Conservation (phyloP, 2,797 vertebrate species). For the Tinamus major region DNA sequence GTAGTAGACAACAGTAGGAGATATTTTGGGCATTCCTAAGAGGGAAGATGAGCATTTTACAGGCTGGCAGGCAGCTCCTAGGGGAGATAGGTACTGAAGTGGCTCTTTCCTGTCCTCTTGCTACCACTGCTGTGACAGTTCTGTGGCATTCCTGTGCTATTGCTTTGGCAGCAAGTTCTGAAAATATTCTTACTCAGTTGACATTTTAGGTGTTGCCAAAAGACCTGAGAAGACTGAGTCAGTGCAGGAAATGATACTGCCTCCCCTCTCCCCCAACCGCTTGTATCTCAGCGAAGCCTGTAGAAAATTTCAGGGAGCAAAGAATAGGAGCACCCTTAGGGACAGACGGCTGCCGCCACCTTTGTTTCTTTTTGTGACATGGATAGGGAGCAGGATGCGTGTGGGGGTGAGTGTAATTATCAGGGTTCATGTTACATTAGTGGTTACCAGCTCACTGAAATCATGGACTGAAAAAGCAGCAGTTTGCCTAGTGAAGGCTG, state of each 20-base stretch:
- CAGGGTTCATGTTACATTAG: not conserved
- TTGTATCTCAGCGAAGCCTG: not conserved
- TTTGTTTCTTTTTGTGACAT: not conserved
- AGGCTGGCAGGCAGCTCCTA: constrained; percentile 16
- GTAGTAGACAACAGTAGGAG: not conserved
- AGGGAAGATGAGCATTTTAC: not conserved
- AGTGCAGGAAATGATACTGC: not conserved
- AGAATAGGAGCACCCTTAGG: not conserved
- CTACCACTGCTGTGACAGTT: constrained; percentile 1
- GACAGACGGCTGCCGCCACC: not conserved
- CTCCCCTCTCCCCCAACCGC: not conserved
- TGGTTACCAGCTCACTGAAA: not conserved
- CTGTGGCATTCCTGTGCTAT: constrained; percentile 25
- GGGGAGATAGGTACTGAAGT: not conserved
- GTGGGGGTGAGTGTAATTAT: not conserved
- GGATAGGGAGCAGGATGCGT: not conserved
- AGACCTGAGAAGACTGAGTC: not conserved
- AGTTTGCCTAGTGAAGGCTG: not conserved
- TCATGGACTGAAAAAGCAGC: not conserved
- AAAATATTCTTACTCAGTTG: constrained; percentile 15
- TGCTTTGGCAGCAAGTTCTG: constrained; percentile 18
- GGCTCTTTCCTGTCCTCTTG: constrained; percentile 37
- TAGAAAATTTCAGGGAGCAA: not conserved
- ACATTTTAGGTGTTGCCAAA: constrained; percentile 29
- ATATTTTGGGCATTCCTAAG: not conserved